Conservation (phyloP, 2,113 vertebrate species). For the Enhydra lutris region DNA sequence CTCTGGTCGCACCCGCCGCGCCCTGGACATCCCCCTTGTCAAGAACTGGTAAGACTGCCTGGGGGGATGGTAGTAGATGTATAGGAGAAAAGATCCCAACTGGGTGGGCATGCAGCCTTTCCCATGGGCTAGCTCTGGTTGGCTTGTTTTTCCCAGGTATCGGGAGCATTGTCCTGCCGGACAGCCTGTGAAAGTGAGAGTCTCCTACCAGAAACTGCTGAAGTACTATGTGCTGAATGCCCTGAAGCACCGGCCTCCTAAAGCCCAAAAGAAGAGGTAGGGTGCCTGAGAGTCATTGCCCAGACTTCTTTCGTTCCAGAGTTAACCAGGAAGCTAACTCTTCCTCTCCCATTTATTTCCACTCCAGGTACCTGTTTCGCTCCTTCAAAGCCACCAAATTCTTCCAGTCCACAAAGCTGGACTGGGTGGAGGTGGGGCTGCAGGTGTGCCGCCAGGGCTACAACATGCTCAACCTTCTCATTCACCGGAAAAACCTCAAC, state of each 20-base stretch:
- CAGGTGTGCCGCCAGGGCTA: slow-evolving; percentile 99
- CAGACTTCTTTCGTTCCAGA: not conserved
- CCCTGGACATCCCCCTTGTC: slow-evolving; percentile 96
- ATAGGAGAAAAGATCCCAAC: not conserved
- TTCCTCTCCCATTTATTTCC: not conserved
- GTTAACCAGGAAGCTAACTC: not conserved
- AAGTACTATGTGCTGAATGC: slow-evolving; percentile 99
- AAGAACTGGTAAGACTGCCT: slow-evolving; percentile 92
- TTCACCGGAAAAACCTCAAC: slow-evolving; percentile 99
- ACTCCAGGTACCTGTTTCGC: slow-evolving; percentile 94
- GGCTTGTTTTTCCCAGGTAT: slow-evolving; percentile 85
- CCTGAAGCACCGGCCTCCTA: slow-evolving; percentile 97
- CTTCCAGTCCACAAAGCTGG: slow-evolving; percentile 98
- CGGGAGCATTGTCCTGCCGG: slow-evolving; percentile 98
- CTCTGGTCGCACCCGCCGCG: slow-evolving; percentile 95
- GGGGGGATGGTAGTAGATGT: rapidly evolving
- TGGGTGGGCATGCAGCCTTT: not conserved
- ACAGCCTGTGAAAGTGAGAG: slow-evolving; percentile 97
- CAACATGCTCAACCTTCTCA: slow-evolving; percentile 99
- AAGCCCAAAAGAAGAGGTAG: slow-evolving; percentile 98
- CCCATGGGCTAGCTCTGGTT: not conserved
- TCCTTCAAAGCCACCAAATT: slow-evolving; percentile 99
- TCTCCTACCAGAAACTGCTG: slow-evolving; percentile 98
- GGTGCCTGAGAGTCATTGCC: not conserved
- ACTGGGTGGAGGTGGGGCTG: slow-evolving; percentile 98